Evolutionary conservation across 1,140 invertebrate genomes (phyloP).

Genomic region (Sycophila sp.): DNA sequence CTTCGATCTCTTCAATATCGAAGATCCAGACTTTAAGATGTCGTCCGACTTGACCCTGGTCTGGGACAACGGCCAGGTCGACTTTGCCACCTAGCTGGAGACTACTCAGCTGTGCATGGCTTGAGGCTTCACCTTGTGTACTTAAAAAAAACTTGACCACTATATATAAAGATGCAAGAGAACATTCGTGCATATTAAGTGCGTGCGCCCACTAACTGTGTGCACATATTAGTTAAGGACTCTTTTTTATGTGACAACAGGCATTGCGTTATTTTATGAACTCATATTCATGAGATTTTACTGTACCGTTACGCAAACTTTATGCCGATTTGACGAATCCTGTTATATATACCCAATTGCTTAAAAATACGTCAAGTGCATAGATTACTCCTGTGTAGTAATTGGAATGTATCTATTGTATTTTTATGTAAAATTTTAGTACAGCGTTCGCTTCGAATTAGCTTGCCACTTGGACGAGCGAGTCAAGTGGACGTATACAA

Average conservation of each 20-base stretch:
- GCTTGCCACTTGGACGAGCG: not conserved
- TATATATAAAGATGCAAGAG: not conserved
- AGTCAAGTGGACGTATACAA: no score
- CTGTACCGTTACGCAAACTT: constrained; percentile 1
- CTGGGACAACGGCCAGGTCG: constrained; percentile 70
- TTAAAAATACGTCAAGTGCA: not conserved
- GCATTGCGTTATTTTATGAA: not conserved
- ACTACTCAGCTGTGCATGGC: not conserved
- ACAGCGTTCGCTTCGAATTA: not conserved
- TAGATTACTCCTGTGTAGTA: not conserved
- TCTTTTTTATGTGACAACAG: constrained; percentile 20
- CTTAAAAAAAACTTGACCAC: constrained; percentile 16
- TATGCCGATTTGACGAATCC: not conserved
- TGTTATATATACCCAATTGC: not conserved
- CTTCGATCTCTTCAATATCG: constrained; percentile 76
- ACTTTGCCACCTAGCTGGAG: constrained; percentile 70
- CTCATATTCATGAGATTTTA: not conserved
- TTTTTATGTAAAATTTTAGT: not conserved
- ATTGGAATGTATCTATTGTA: not conserved
- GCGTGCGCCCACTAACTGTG: not conserved
- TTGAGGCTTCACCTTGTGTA: constrained; percentile 11
- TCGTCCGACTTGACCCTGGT: constrained; percentile 67
- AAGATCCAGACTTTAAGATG: constrained; percentile 74
- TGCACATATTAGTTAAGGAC: constrained; percentile 17
- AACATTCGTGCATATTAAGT: not conserved